Conservation (phyloP, 92 coral and sea anemone species). For the Pocillopora meandrina region DNA sequence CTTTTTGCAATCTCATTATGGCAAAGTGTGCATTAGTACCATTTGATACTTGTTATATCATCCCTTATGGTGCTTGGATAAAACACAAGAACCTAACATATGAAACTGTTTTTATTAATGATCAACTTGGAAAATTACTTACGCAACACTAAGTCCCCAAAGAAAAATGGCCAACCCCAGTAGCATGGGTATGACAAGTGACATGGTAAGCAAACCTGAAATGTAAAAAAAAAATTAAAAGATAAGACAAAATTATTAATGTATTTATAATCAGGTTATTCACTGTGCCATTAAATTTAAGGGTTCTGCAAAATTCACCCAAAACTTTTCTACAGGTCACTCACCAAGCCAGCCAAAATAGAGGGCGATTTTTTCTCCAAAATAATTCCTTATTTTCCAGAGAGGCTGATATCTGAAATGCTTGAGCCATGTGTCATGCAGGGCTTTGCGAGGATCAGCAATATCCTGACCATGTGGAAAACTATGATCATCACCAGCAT, state of each 20-base stretch:
- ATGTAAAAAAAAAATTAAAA: neutral
- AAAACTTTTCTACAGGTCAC: neutral
- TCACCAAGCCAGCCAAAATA: conserved; percentile 97
- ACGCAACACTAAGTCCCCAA: conserved; percentile 91
- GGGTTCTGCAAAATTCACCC: neutral
- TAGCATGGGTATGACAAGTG: conserved; percentile 81
- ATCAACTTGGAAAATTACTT: conserved; percentile 38
- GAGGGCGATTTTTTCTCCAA: conserved; percentile 94
- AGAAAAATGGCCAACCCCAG: conserved; percentile 80
- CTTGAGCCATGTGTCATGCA: conserved; percentile 83
- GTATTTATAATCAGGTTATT: no score
- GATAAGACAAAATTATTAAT: no score
- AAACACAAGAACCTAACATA: no score
- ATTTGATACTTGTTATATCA: no score
- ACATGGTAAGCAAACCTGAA: conserved; percentile 80
- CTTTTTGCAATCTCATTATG: no score
- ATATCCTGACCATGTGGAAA: conserved; percentile 76
- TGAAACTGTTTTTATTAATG: neutral
- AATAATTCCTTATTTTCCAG: conserved; percentile 96
- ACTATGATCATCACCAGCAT: conserved; percentile 62
- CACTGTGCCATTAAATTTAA: no score
- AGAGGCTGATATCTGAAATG: conserved; percentile 91
- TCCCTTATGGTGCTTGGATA: no score
- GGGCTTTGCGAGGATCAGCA: conserved; percentile 79
- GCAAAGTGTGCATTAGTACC: no score